Percentiles rank a stretch among this genome's conserved stretches.
Conservation (phyloP, 2,888 invertebrate genomes). For the Thysanoteuthis rhombus region DNA sequence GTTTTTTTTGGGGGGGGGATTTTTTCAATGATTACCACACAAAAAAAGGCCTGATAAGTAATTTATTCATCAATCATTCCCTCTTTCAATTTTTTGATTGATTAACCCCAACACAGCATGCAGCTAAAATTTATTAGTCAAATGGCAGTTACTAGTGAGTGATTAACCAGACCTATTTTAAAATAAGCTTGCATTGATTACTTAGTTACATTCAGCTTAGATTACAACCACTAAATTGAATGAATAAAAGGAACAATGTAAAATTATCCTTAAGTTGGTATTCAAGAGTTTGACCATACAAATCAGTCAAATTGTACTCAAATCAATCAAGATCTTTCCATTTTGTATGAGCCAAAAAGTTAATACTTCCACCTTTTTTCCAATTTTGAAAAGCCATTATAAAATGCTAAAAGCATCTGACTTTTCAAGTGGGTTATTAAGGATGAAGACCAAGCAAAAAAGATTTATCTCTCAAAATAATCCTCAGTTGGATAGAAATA, state of each 20-base stretch:
- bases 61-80: too few relatives aligned
- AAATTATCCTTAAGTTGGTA: background rate
- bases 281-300: background rate
- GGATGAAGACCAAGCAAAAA: background rate
- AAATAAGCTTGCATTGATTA: background rate
- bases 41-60: too few relatives aligned
- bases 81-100: too few relatives aligned
- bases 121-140: too few relatives aligned
- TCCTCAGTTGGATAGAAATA: background rate
- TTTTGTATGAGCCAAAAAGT: background rate
- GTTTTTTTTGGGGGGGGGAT: too few relatives aligned
- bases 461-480: background rate
- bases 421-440: background rate
- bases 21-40: too few relatives aligned
- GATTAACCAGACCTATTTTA: too few relatives aligned
- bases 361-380: background rate
- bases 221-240: background rate
- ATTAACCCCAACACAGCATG: too few relatives aligned
- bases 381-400: background rate
- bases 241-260: background rate
- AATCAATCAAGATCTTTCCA: background rate
- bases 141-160: too few relatives aligned
- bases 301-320: background rate
- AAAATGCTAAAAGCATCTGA: constrained; percentile 12
- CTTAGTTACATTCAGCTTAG: background rate